These are phyloP conservation scores for Parotocinclus haroldoi DNA, from an alignment of 2,797 vertebrate species.

Conservation along the genomic window DNA sequence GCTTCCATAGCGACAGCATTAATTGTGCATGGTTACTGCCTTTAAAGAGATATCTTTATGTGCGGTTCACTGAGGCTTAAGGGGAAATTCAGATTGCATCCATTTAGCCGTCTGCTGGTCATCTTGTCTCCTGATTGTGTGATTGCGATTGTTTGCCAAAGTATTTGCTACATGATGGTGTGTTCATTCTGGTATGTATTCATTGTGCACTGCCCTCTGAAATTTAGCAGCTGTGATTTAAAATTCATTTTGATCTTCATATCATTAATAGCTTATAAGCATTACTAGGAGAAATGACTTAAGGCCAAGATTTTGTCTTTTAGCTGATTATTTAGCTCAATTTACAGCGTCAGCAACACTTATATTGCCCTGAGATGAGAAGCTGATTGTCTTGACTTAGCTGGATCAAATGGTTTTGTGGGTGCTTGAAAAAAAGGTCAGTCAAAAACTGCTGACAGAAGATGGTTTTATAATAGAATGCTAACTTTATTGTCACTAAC, in stretches of 20 bases:
- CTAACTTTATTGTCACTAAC: slow-evolving; percentile 22
- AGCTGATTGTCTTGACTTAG: slow-evolving; percentile 32
- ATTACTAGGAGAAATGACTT: neutral
- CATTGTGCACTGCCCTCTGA: neutral
- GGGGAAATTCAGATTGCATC: slow-evolving; percentile 30
- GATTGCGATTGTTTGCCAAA: slow-evolving; percentile 12
- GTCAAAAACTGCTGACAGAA: slow-evolving; percentile 26
- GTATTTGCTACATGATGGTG: neutral
- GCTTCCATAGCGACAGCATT: slow-evolving; percentile 44
- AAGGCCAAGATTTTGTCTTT: slow-evolving; percentile 10
- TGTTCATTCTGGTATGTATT: neutral
- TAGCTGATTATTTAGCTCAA: slow-evolving; percentile 4
- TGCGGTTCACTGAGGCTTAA: slow-evolving; percentile 48
- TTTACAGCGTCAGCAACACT: neutral
- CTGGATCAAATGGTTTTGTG: slow-evolving; percentile 14
- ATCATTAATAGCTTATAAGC: neutral
- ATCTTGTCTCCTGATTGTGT: neutral
- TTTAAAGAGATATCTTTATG: slow-evolving; percentile 54
- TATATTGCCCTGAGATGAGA: slow-evolving; percentile 6
- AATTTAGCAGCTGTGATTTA: neutral
- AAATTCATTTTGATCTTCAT: neutral
- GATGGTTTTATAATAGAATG: slow-evolving; percentile 28
- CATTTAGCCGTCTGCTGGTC: slow-evolving; percentile 28
- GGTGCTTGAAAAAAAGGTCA: slow-evolving; percentile 13
- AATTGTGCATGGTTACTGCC: slow-evolving; percentile 40